Conservation (phyloP, 2,113 vertebrate species). For the Clupea harengus region DNA sequence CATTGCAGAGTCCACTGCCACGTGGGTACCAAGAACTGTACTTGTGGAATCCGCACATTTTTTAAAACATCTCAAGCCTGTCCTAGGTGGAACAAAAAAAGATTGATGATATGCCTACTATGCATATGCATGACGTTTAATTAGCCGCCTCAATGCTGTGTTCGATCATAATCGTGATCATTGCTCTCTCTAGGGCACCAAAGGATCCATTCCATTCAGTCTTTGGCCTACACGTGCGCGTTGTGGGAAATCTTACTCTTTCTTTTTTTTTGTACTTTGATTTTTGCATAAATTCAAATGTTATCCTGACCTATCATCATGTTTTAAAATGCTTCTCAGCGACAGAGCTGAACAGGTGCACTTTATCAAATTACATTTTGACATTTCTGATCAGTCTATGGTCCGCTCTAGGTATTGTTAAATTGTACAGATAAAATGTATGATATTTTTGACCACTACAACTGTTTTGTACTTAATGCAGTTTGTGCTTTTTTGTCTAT, state of each 20-base stretch:
- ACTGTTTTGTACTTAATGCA: conserved; percentile 82
- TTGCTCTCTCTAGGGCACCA: conserved; percentile 51
- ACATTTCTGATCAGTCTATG: conserved; percentile 59
- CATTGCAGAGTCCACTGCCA: neutral
- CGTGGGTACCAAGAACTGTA: neutral
- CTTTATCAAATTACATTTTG: conserved; percentile 68
- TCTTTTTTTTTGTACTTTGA: conserved; percentile 12
- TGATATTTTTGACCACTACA: conserved; percentile 86
- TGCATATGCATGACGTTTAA: conserved; percentile 52
- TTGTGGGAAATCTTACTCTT: conserved; percentile 14
- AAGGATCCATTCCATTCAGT: conserved; percentile 66
- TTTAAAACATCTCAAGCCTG: neutral
- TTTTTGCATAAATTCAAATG: conserved; percentile 38
- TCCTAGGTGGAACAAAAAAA: conserved; percentile 11
- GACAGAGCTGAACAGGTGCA: conserved; percentile 67
- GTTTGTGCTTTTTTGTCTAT: conserved; percentile 73
- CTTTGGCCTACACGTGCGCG: conserved; percentile 28
- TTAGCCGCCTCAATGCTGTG: conserved; percentile 47
- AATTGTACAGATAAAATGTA: conserved; percentile 83
- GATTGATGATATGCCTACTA: conserved; percentile 46
- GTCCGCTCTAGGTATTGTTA: conserved; percentile 72
- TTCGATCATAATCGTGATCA: conserved; percentile 44
- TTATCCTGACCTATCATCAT: conserved; percentile 52
- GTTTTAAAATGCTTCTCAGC: conserved; percentile 56
- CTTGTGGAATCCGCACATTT: neutral